Percentiles rank a stretch among this genome's conserved stretches.
phyloP scores from a whole-genome alignment of 1,140 invertebrate genomes.

The Brevipalpus yothersi region DNA sequence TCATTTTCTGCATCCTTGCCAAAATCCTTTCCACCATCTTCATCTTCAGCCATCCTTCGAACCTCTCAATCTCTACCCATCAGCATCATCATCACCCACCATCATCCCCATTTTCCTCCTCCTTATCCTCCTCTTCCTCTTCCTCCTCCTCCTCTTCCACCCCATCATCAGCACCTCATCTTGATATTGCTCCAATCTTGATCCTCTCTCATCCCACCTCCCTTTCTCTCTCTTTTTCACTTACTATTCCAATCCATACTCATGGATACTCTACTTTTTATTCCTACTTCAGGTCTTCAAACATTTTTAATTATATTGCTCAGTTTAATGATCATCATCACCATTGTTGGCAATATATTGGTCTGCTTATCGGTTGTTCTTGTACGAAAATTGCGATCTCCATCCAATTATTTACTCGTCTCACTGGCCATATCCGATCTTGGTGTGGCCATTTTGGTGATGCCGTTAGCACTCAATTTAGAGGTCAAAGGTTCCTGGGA shows the following conservation, averaged over 20 bases:
- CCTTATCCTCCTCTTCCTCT: too few relatives aligned
- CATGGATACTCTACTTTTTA: too few relatives aligned
- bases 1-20: too few relatives aligned
- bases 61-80: background rate
- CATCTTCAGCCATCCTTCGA: background rate
- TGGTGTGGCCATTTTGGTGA: slow-evolving; percentile 45
- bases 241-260: too few relatives aligned
- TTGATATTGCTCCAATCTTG: too few relatives aligned
- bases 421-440: slow-evolving; percentile 51
- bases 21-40: background rate
- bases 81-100: too few relatives aligned
- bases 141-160: too few relatives aligned
- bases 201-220: too few relatives aligned
- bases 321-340: slow-evolving; percentile 65
- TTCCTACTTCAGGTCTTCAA: background rate
- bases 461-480: slow-evolving; percentile 53
- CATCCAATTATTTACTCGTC: slow-evolving; percentile 53
- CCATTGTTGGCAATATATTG: slow-evolving; percentile 64
- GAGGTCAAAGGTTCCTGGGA: slow-evolving; percentile 50
- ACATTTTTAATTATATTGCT: slow-evolving; percentile 33
- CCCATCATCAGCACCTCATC: too few relatives aligned
- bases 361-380: slow-evolving; percentile 61
- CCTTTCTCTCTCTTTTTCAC: too few relatives aligned
- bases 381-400: slow-evolving; percentile 41
- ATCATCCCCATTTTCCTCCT: too few relatives aligned